Conservation (phyloP, 2,113 vertebrate species). For the Aphelocoma coerulescens region DNA sequence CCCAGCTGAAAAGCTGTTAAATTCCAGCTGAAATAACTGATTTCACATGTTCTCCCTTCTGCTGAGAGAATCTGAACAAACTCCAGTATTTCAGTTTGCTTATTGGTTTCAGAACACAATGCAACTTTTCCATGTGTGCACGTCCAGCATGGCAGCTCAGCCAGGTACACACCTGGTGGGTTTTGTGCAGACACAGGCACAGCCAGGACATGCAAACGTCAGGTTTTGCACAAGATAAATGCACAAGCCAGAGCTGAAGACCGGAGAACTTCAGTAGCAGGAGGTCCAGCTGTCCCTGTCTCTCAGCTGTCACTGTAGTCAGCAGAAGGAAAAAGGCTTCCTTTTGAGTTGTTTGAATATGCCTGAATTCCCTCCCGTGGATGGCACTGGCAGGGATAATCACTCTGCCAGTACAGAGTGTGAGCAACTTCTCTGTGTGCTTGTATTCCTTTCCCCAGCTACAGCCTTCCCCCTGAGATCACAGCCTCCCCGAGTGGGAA, state of each 20-base stretch:
- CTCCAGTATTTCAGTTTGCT: background rate
- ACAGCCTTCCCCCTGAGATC: background rate
- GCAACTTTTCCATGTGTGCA: background rate
- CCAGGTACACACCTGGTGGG: background rate
- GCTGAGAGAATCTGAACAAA: background rate
- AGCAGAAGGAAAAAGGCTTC: background rate
- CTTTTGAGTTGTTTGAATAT: background rate
- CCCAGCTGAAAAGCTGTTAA: background rate
- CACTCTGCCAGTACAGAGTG: background rate
- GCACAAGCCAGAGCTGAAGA: background rate
- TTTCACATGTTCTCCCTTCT: background rate
- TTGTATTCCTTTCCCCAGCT: background rate
- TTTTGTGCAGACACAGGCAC: background rate
- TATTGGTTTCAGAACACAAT: background rate
- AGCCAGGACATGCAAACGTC: background rate
- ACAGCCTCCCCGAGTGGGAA: background rate
- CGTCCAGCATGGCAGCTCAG: background rate
- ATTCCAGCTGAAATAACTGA: background rate
- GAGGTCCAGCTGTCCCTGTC: background rate
- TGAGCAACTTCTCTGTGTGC: background rate
- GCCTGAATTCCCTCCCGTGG: background rate
- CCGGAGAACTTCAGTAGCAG: background rate
- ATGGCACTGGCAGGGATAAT: background rate
- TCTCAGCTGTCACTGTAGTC: background rate
- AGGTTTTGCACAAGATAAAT: background rate